Evolutionary conservation across 1,140 invertebrate species (phyloP).

Genomic region (Drosophila arizonae): DNA sequence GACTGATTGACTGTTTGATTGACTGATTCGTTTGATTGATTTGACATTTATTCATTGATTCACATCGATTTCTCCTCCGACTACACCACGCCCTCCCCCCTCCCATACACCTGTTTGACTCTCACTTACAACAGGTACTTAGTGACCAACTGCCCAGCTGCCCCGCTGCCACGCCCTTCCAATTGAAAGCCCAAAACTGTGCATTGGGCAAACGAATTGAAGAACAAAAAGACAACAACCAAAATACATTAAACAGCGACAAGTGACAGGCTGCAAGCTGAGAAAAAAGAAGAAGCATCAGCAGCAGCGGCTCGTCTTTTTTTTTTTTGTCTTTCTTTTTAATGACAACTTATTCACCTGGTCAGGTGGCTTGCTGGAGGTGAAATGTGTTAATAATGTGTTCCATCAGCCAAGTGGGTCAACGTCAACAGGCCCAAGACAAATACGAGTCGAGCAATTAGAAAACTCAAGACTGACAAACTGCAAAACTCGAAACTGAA

Average conservation of each 20-base stretch:
- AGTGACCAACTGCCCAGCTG: too few species aligned
- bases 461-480: constrained; percentile 37
- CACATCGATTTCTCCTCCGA: neutral
- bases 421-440: constrained; percentile 57
- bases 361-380: constrained; percentile 38
- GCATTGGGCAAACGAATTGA: constrained; percentile 18
- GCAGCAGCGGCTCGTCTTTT: constrained; percentile 19
- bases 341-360: constrained; percentile 60
- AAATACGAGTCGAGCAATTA: constrained; percentile 57
- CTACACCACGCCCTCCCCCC: neutral
- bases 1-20: constrained; percentile 8
- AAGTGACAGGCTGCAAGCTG: constrained; percentile 27
- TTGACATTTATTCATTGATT: constrained; percentile 17
- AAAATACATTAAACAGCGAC: constrained; percentile 1
- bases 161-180: constrained; percentile 9
- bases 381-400: constrained; percentile 78
- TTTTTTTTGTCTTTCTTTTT: constrained; percentile 37
- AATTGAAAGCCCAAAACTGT: neutral
- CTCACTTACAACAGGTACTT: neutral
- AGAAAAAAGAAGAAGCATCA: constrained; percentile 34
- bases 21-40: constrained; percentile 37
- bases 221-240: constrained; percentile 11
- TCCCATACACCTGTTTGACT: neutral
- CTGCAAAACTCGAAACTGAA: constrained; percentile 9
- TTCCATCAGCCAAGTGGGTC: constrained; percentile 75